phyloP scores from a whole-genome alignment of 2,113 vertebrate species.

The Callocephalon fimbriatum region DNA sequence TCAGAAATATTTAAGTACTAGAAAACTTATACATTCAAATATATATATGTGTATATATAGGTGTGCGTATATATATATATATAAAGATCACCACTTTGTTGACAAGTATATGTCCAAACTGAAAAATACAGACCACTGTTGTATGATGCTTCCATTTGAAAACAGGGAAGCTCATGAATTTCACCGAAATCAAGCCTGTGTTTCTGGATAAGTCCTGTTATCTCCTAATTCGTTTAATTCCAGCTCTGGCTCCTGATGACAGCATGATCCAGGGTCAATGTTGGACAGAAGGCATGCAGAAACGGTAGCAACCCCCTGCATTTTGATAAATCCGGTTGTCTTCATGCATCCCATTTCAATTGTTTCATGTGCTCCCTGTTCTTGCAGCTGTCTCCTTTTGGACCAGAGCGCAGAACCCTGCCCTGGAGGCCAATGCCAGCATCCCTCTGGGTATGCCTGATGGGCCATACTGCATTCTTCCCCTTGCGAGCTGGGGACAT shows the following conservation, averaged over 20 bases:
- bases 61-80: neutral
- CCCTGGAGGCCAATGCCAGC: neutral
- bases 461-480: too few species aligned
- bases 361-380: neutral
- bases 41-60: too few species aligned
- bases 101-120: neutral
- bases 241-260: accelerated
- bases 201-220: neutral
- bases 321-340: neutral
- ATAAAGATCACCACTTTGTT: neutral
- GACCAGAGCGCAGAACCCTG: neutral
- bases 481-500: too few species aligned
- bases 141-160: neutral
- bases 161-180: neutral
- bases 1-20: neutral
- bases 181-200: neutral
- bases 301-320: neutral
- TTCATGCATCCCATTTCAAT: too few species aligned
- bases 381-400: neutral
- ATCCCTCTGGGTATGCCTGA: neutral
- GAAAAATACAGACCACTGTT: neutral
- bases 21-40: neutral
- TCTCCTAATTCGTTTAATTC: neutral
- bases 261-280: neutral
- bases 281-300: neutral